Conservation (phyloP, 2,888 invertebrate genomes). For the Alsophila aescularia region DNA sequence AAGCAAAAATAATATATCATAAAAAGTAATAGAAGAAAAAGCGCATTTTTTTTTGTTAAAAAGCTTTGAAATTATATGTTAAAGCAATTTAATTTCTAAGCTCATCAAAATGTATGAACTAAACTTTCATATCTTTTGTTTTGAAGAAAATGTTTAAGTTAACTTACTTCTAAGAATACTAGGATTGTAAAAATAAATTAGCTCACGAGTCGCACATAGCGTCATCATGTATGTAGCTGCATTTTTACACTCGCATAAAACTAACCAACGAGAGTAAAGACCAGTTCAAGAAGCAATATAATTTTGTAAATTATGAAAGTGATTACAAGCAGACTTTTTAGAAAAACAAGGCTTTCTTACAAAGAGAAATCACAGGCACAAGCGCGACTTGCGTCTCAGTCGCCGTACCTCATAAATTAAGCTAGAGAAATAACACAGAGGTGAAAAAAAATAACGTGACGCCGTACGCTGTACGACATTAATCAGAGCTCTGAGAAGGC, state of each 20-base stretch:
- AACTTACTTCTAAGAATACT: neutral
- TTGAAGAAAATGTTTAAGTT: neutral
- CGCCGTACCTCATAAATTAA: slow-evolving; percentile 74
- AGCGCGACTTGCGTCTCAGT: slow-evolving; percentile 49
- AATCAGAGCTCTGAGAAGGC: slow-evolving; percentile 82
- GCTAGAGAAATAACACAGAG: slow-evolving; percentile 72
- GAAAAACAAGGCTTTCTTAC: slow-evolving; percentile 17
- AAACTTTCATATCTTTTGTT: neutral
- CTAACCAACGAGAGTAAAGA: neutral
- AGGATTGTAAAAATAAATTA: neutral
- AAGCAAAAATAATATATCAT: neutral
- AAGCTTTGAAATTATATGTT: too few species aligned
- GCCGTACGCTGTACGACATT: slow-evolving; percentile 78
- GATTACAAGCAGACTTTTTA: slow-evolving; percentile 15
- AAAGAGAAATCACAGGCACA: slow-evolving; percentile 49
- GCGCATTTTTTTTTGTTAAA: too few species aligned
- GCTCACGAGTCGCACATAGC: neutral
- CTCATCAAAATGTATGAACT: neutral
- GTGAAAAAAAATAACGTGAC: slow-evolving; percentile 77
- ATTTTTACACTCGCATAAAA: neutral
- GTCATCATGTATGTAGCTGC: neutral
- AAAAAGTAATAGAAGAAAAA: too few species aligned
- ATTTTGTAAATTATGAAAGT: slow-evolving; percentile 5
- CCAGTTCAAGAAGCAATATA: neutral
- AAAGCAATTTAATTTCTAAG: neutral